A percentile compares a stretch with the other conserved stretches of the same genome.
Conservation (phyloP, 2,113 vertebrate genomes). For the Danionella cerebrum region DNA sequence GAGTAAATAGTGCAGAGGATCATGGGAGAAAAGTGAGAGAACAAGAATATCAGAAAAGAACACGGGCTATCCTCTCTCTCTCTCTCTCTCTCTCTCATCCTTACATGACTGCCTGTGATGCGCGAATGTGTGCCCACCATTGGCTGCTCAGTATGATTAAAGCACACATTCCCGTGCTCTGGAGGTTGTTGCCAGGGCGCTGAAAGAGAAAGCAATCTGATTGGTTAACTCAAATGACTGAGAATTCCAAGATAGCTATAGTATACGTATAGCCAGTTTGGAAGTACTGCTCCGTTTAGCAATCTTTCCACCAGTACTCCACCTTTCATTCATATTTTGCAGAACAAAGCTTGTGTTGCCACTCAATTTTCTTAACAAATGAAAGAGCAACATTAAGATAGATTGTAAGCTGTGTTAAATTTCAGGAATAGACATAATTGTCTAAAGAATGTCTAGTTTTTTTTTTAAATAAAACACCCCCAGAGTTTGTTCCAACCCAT, state of each 20-base stretch:
- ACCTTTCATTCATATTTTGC: too few relatives aligned
- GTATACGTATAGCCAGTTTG: conserved; percentile 49
- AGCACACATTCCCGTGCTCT: conserved; percentile 44
- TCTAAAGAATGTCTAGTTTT: too few relatives aligned
- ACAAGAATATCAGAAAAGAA: neutral
- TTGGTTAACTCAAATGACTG: conserved; percentile 58
- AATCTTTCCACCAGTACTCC: too few relatives aligned
- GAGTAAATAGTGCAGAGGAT: neutral
- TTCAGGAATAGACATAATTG: too few relatives aligned
- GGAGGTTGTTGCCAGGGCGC: conserved; percentile 71
- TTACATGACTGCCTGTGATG: neutral
- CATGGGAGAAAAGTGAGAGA: neutral
- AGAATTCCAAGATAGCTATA: conserved; percentile 49
- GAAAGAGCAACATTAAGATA: too few relatives aligned
- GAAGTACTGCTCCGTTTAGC: too few relatives aligned
- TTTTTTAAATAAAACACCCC: too few relatives aligned
- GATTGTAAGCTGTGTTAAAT: too few relatives aligned
- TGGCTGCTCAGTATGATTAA: conserved; percentile 31
- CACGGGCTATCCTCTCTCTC: neutral
- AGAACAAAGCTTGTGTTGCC: too few relatives aligned
- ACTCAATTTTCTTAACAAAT: too few relatives aligned
- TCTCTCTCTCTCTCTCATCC: neutral
- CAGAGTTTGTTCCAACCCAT: too few relatives aligned
- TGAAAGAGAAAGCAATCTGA: conserved; percentile 49
- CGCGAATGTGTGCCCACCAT: neutral